Evolutionary conservation across 2,888 invertebrate genomes (phyloP).

Genomic region (Mesorhabditis sp.): DNA sequence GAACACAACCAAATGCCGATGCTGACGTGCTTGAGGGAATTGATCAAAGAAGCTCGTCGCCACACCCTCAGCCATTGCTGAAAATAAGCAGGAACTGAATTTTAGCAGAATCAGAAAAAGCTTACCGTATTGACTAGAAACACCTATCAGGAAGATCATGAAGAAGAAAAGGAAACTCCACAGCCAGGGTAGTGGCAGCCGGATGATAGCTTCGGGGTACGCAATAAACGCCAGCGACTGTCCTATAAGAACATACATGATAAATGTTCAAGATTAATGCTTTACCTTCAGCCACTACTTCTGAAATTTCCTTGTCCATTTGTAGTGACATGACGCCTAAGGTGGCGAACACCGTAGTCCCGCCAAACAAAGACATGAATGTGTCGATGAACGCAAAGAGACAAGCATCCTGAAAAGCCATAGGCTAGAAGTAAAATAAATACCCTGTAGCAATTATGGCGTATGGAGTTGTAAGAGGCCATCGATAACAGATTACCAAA

Average conservation of each 20-base stretch:
- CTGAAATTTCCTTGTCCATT: background rate
- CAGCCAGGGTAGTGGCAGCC: background rate
- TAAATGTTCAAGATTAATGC: background rate
- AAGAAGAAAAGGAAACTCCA: background rate
- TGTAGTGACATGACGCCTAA: conserved; percentile 11
- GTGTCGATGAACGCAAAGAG: conserved; percentile 9
- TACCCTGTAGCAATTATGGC: conserved; percentile 65
- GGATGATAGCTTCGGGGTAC: background rate
- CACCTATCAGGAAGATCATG: conserved; percentile 1
- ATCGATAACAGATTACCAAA: conserved; percentile 58
- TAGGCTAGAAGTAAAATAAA: conserved; percentile 34
- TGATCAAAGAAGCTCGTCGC: conserved; percentile 13
- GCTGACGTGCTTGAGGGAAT: conserved; percentile 7
- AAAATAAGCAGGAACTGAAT: background rate
- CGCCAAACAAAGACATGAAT: conserved; percentile 10
- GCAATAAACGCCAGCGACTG: background rate
- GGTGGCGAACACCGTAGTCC: conserved; percentile 12
- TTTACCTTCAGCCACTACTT: background rate
- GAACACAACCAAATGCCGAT: background rate
- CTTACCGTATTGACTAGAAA: conserved; percentile 3
- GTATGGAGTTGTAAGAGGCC: conserved; percentile 57
- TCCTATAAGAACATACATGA: background rate
- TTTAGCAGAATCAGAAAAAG: background rate
- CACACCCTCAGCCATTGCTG: conserved; percentile 14
- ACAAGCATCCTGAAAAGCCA: conserved; percentile 8